These are phyloP conservation scores for Cremastobaeus sp. DNA, from an alignment of 2,888 invertebrate genomes.

Conservation along the genomic window DNA sequence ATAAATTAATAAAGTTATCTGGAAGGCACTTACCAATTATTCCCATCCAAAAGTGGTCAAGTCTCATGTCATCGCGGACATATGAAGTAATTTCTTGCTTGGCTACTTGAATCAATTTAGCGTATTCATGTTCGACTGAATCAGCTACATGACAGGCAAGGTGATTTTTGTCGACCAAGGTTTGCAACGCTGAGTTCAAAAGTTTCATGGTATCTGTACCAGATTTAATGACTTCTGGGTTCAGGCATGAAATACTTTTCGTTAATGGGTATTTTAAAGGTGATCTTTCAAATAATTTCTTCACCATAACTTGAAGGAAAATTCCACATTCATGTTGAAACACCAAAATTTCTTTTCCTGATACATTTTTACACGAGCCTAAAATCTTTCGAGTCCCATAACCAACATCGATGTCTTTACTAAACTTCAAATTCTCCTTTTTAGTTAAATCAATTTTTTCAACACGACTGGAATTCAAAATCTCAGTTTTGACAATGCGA, in stretches of 20 bases:
- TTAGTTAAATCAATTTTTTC: constrained; percentile 1
- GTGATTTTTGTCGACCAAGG: constrained; percentile 1
- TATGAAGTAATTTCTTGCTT: background rate
- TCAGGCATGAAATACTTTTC: constrained; percentile 11
- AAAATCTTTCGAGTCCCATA: constrained; percentile 15
- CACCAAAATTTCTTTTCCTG: constrained; percentile 21
- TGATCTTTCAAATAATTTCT: constrained; percentile 29
- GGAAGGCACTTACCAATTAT: background rate
- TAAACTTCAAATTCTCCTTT: constrained; percentile 3
- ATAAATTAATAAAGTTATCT: background rate
- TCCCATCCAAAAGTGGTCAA: constrained; percentile 21
- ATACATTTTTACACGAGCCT: constrained; percentile 4
- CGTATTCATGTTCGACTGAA: constrained; percentile 7
- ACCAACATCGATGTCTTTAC: constrained; percentile 18
- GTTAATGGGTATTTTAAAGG: constrained; percentile 26
- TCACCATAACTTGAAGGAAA: background rate
- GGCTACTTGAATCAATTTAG: background rate
- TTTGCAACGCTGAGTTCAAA: background rate
- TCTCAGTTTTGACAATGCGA: constrained; percentile 38
- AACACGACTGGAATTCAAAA: constrained; percentile 8
- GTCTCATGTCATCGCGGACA: background rate
- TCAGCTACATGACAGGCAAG: background rate
- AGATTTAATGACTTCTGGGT: constrained; percentile 7
- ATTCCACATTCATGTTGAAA: constrained; percentile 10
- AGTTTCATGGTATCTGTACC: background rate